Conservation (phyloP, 1,140 invertebrate species). For the Bombus picipes region DNA sequence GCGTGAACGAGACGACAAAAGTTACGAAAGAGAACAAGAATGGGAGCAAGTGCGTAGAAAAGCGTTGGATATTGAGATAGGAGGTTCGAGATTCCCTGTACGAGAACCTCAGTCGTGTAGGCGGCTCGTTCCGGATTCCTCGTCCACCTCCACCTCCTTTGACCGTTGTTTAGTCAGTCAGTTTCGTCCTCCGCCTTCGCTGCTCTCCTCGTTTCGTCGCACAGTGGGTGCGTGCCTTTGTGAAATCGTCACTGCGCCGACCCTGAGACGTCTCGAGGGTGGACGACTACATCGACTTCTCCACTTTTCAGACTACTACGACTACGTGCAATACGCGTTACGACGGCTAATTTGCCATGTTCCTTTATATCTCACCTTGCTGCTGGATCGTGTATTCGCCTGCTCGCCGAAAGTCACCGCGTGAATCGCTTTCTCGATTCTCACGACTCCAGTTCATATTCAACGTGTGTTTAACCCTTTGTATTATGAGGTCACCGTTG, state of each 20-base stretch:
- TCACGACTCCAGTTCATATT: too few species aligned
- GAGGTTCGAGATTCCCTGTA: conserved; percentile 18
- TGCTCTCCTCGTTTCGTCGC: conserved; percentile 1
- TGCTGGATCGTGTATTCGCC: too few species aligned
- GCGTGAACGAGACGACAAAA: not conserved
- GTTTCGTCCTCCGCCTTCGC: conserved; percentile 37
- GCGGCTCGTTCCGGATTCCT: conserved; percentile 65
- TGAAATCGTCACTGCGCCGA: conserved; percentile 36
- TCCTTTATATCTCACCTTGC: not conserved
- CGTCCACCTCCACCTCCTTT: conserved; percentile 20
- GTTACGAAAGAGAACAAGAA: not conserved
- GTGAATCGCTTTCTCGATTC: not conserved
- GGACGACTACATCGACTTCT: conserved; percentile 35
- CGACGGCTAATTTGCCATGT: conserved; percentile 15
- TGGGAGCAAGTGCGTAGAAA: conserved; percentile 5
- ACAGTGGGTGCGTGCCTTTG: conserved; percentile 47
- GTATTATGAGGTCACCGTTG: too few species aligned
- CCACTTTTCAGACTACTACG: not conserved
- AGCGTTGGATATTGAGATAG: conserved; percentile 3
- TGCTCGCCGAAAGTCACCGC: not conserved
- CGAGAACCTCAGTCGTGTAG: conserved; percentile 37
- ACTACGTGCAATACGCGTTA: not conserved
- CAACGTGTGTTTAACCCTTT: too few species aligned
- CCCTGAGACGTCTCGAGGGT: conserved; percentile 35
- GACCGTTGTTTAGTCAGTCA: conserved; percentile 28